These are phyloP conservation scores for Ellobium chinense DNA, from an alignment of 2,888 invertebrate species.

Conservation along the genomic window DNA sequence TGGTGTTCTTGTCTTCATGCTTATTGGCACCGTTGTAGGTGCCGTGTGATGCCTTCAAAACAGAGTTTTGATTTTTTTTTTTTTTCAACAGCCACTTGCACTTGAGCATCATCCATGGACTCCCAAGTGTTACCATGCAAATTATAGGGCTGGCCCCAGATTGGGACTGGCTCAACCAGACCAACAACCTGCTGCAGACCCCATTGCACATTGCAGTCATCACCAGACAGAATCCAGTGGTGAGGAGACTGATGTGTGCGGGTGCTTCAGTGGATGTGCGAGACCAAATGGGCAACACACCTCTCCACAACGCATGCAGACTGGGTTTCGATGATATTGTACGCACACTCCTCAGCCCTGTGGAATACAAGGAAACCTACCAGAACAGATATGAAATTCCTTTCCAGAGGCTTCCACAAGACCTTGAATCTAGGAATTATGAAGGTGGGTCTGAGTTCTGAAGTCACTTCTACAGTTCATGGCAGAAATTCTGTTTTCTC, in stretches of 20 bases:
- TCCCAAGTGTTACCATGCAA: slow-evolving; percentile 74
- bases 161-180: slow-evolving; percentile 83
- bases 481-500: no score
- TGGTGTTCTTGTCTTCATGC: no score
- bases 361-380: slow-evolving; percentile 51
- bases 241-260: slow-evolving; percentile 88
- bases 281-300: slow-evolving; percentile 90
- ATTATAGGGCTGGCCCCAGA: slow-evolving; percentile 49
- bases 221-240: slow-evolving; percentile 86
- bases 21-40: no score
- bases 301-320: slow-evolving; percentile 90
- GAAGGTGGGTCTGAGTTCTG: no score
- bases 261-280: slow-evolving; percentile 85
- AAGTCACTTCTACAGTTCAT: no score
- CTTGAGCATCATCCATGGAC: slow-evolving; percentile 47
- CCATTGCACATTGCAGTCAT: slow-evolving; percentile 93
- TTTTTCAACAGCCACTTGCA: slow-evolving; percentile 47
- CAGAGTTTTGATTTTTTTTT: slow-evolving; percentile 14
- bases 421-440: slow-evolving; percentile 90
- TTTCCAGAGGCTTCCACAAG: slow-evolving; percentile 81
- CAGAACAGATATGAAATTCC: slow-evolving; percentile 79
- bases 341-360: slow-evolving; percentile 84
- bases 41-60: no score
- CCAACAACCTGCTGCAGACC: slow-evolving; percentile 88
- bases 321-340: slow-evolving; percentile 86